Conservation (phyloP, 1,140 invertebrate species). For the Drosophila santomea region DNA sequence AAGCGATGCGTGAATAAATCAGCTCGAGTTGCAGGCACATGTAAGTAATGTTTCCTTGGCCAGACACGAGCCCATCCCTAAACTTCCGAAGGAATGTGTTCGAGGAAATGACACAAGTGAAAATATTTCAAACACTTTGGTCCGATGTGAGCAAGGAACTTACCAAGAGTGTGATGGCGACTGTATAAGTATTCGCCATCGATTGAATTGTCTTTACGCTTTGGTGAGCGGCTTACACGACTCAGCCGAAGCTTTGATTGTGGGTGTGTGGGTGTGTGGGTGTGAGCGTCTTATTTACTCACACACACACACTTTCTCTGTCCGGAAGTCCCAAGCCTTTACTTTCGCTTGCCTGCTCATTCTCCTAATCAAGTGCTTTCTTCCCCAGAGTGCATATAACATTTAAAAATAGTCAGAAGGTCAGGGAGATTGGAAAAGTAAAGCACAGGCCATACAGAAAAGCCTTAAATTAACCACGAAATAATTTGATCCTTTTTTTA, state of each 20-base stretch:
- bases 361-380: slow-evolving; percentile 41
- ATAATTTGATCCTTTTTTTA: too few relatives aligned
- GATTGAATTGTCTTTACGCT: slow-evolving; percentile 76
- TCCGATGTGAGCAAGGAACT: slow-evolving; percentile 29
- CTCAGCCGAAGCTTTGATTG: slow-evolving; percentile 51
- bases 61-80: slow-evolving; percentile 44
- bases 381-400: slow-evolving; percentile 30
- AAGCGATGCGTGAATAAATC: slow-evolving; percentile 52
- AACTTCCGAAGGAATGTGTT: slow-evolving; percentile 66
- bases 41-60: slow-evolving; percentile 47
- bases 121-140: slow-evolving; percentile 73
- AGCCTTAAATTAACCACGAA: too few relatives aligned
- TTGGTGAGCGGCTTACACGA: slow-evolving; percentile 60
- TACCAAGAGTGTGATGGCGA: slow-evolving; percentile 26
- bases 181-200: slow-evolving; percentile 29
- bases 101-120: slow-evolving; percentile 78
- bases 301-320: background rate
- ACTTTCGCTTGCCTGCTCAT: slow-evolving; percentile 44
- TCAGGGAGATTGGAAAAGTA: slow-evolving; percentile 2
- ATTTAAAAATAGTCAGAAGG: slow-evolving; percentile 23
- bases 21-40: slow-evolving; percentile 38
- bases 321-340: slow-evolving; percentile 23
- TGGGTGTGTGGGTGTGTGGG: slow-evolving; percentile 13
- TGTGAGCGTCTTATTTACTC: slow-evolving; percentile 28
- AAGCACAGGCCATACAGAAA: background rate